Percentiles rank a stretch among this genome's conserved stretches.
These are phyloP conservation scores for Pseudorasbora parva DNA, from an alignment of 2,113 vertebrate genomes.

Conservation along the genomic window DNA sequence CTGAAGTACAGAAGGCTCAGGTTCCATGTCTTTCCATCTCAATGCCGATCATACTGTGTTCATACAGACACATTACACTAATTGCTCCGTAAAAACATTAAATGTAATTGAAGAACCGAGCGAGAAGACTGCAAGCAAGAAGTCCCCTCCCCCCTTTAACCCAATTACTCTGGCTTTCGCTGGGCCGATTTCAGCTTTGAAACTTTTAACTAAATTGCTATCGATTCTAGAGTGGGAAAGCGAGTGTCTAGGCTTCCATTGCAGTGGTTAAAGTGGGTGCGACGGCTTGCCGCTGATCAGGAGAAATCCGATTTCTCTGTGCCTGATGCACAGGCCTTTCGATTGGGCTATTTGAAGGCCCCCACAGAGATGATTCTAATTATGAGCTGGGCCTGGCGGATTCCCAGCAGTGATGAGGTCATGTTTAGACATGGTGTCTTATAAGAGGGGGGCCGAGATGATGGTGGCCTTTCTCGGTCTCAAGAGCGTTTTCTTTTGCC, in stretches of 20 bases:
- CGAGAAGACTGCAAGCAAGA: not conserved
- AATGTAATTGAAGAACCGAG: constrained; percentile 9
- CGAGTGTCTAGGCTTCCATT: not conserved
- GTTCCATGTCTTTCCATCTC: not conserved
- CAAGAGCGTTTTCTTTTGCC: not conserved
- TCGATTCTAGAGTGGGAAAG: constrained; percentile 53
- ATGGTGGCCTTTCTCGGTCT: constrained; percentile 3
- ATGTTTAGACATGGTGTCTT: not conserved
- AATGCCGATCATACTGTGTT: constrained; percentile 5
- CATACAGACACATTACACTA: constrained; percentile 25
- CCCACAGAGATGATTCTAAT: constrained; percentile 11
- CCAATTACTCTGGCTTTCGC: constrained; percentile 43
- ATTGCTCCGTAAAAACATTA: constrained; percentile 18
- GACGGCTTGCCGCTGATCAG: constrained; percentile 12
- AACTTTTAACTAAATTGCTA: constrained; percentile 63
- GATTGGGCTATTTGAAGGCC: not conserved
- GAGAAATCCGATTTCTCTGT: constrained; percentile 21
- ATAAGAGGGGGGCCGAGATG: not conserved
- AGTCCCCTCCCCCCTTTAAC: constrained; percentile 30
- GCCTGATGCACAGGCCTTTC: constrained; percentile 37
- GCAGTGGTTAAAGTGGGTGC: not conserved
- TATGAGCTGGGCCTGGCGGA: constrained; percentile 14
- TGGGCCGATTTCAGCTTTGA: constrained; percentile 32
- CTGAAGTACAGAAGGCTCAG: not conserved
- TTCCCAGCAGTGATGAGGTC: constrained; percentile 43